These are phyloP conservation scores for Macrobrachium nipponense DNA, from an alignment of 1,140 invertebrate genomes.

Conservation along the genomic window DNA sequence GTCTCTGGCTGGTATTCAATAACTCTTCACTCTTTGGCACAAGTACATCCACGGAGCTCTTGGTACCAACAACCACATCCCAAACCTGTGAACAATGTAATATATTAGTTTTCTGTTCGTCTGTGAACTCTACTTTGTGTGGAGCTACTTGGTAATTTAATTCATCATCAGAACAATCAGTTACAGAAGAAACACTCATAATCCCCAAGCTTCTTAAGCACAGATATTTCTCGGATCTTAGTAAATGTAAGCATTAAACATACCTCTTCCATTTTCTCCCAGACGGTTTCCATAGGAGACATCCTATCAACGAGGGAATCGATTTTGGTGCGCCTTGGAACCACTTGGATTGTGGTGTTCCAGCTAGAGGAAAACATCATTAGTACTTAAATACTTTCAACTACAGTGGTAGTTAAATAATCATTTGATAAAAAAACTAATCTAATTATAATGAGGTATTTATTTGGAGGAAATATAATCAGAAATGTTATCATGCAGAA, in stretches of 20 bases:
- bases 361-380: neutral
- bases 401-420: too few species aligned
- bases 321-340: slow-evolving; percentile 52
- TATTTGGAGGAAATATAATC: too few species aligned
- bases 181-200: neutral
- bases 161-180: too few species aligned
- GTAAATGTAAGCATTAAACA: neutral
- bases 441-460: too few species aligned
- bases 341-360: slow-evolving; percentile 21
- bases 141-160: too few species aligned
- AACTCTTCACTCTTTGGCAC: slow-evolving; percentile 87
- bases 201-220: neutral
- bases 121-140: too few species aligned
- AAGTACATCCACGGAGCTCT: slow-evolving; percentile 84
- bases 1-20: slow-evolving; percentile 84
- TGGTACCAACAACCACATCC: slow-evolving; percentile 87
- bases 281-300: slow-evolving; percentile 71
- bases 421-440: too few species aligned
- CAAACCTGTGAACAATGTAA: slow-evolving; percentile 73
- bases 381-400: neutral
- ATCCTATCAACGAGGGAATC: slow-evolving; percentile 60
- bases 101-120: too few species aligned
- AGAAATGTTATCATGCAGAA: too few species aligned
- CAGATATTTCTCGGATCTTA: neutral
- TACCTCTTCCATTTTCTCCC: slow-evolving; percentile 86